Base-by-base conservation (phyloP, 2,797 vertebrate genomes). In the Acrocephalus scirpaceus region DNA sequence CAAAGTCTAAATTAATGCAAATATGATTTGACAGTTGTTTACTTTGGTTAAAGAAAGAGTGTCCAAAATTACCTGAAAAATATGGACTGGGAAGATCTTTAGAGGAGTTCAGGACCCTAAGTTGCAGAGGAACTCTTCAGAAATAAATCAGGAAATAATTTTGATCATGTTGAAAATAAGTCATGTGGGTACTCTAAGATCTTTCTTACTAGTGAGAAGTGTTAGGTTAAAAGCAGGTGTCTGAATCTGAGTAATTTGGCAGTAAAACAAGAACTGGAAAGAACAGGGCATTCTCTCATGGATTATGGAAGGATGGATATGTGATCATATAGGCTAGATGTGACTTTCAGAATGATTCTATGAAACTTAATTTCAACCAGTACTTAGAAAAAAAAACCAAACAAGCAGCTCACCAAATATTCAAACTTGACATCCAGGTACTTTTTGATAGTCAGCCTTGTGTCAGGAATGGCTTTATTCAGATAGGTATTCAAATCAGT, bases 391-490 rank as follows among this genome's bases (percentile, higher is more conserved):
- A 42, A 4, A 13, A 50, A 34, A 15, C 7, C 9, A 48, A 18
- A 4, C 22, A 27, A 72, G 30, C 9, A 27, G 45, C 98, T 98
- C 92, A 99, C 99, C 98, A 99, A 97, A 94, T 99, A 99, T 78
- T 99, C 99, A 92, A 99, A 99, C 98, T 99, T 99, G 83, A 99
- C 99, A 51, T 99, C 99, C 97, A 99, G 98, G 97, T 99, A 99
- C 93, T 99, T 99, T 97, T 99, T 99, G 98, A 99, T 99, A 96
- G 99, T 99, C 96, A 99, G 98, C 86, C 99, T 99, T 4, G 99
- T 99, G 98, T 99, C 99, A 5, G 99, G 99, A 97, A 99, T 99
- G 94, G 99, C 99, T 96, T 99, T 99, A 96, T 99, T 98, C 78
- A 99, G 98, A 91, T 99, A 99, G 0, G 99, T 99, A 97, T 99